These are phyloP conservation scores for Laticauda colubrina DNA, from an alignment of 2,113 vertebrate species.

Conservation along the genomic window DNA sequence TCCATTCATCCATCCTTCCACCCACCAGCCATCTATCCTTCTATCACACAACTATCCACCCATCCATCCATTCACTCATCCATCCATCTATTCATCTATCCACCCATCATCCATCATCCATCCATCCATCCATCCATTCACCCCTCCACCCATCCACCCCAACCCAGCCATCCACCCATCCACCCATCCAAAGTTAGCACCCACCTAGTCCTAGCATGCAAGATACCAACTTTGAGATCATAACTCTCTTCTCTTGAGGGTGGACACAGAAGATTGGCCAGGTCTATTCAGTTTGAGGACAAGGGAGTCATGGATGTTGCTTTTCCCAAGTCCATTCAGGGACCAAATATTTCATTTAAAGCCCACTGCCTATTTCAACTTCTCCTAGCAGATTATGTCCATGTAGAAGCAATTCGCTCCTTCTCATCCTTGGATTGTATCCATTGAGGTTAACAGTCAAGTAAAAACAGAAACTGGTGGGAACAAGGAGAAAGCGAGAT, in stretches of 20 bases:
- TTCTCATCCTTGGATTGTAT: background rate
- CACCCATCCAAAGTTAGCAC: background rate
- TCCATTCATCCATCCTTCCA: no score
- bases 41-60: no score
- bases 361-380: background rate
- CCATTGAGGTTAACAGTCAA: background rate
- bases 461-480: background rate
- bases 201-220: background rate
- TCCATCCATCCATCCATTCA: no score
- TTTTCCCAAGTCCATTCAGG: background rate
- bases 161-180: no score
- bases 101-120: no score
- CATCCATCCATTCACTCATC: no score
- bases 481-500: background rate
- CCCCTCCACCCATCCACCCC: no score
- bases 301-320: background rate
- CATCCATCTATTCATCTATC: no score
- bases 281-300: background rate
- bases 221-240: background rate
- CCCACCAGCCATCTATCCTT: no score
- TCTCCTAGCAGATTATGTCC: background rate
- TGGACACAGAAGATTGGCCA: background rate
- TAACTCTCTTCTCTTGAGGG: background rate
- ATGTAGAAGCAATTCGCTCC: background rate
- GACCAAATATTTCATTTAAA: background rate